A percentile compares a stretch with the other conserved stretches of the same genome.
phyloP scores from a whole-genome alignment of 2,888 invertebrate species.

The Dryococelus australis region DNA sequence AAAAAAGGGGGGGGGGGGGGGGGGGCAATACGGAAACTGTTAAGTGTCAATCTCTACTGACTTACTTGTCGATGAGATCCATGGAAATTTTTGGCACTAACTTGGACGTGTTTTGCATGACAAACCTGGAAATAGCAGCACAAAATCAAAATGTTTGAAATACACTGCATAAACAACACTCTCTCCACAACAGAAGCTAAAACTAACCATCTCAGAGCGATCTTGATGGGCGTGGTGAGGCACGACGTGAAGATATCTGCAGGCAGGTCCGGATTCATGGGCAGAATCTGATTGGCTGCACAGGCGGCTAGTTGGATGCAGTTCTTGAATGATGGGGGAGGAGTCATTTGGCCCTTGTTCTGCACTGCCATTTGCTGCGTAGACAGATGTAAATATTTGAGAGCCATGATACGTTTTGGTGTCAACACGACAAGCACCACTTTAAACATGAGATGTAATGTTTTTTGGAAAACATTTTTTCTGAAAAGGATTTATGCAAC shows the following conservation, averaged over 20 bases:
- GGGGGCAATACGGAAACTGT: too few species aligned
- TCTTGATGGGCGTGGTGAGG: slow-evolving; percentile 97
- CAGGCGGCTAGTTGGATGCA: slow-evolving; percentile 98
- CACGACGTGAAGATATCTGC: slow-evolving; percentile 98
- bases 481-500: too few species aligned
- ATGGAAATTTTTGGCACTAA: slow-evolving; percentile 82
- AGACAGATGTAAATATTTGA: not conserved
- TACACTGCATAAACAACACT: not conserved
- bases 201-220: slow-evolving; percentile 85
- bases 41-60: slow-evolving; percentile 39
- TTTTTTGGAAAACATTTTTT: too few species aligned
- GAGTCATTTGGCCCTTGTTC: slow-evolving; percentile 49
- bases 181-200: too few species aligned
- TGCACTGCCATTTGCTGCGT: slow-evolving; percentile 51
- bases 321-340: slow-evolving; percentile 75
- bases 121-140: slow-evolving; percentile 66
- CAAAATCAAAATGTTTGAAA: not conserved
- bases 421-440: too few species aligned
- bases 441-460: too few species aligned
- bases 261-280: slow-evolving; percentile 97
- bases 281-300: slow-evolving; percentile 89
- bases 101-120: slow-evolving; percentile 82
- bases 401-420: too few species aligned
- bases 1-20: too few species aligned
- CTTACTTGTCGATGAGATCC: slow-evolving; percentile 91